Conservation (phyloP, 1,140 invertebrate genomes). For the Aphaenogaster rudis region DNA sequence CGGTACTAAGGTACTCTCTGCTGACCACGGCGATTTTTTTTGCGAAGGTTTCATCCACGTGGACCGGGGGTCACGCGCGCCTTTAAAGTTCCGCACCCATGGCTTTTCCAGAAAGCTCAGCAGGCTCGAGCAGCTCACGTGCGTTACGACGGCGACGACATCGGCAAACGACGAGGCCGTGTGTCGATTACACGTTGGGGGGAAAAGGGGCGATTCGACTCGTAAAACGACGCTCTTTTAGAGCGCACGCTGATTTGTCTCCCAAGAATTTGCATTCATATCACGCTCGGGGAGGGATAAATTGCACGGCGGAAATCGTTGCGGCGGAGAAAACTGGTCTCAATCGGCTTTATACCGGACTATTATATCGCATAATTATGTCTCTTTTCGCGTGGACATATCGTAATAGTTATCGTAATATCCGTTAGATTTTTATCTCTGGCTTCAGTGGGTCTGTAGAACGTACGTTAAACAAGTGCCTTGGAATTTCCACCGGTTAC, state of each 20-base stretch:
- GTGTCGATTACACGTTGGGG: conserved; percentile 38
- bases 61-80: neutral
- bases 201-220: conserved; percentile 47
- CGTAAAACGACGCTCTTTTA: conserved; percentile 64
- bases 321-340: conserved; percentile 66
- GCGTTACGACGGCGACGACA: neutral
- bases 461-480: neutral
- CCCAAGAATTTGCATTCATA: conserved; percentile 73
- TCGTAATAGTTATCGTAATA: conserved; percentile 61
- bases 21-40: neutral
- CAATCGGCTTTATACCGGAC: conserved; percentile 6
- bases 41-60: conserved; percentile 17
- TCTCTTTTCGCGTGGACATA: conserved; percentile 37
- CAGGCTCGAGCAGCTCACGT: no score
- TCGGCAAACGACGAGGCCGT: neutral
- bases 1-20: neutral
- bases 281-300: conserved; percentile 26
- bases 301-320: conserved; percentile 65
- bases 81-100: neutral
- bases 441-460: neutral
- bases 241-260: conserved; percentile 58
- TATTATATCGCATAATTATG: conserved; percentile 43
- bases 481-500: neutral
- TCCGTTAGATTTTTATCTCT: conserved; percentile 36
- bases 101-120: neutral